Evolutionary conservation across 2,888 invertebrate species (phyloP), one percentile per base, ranked within the genome.

Genomic region (Torymus tubicola): DNA sequence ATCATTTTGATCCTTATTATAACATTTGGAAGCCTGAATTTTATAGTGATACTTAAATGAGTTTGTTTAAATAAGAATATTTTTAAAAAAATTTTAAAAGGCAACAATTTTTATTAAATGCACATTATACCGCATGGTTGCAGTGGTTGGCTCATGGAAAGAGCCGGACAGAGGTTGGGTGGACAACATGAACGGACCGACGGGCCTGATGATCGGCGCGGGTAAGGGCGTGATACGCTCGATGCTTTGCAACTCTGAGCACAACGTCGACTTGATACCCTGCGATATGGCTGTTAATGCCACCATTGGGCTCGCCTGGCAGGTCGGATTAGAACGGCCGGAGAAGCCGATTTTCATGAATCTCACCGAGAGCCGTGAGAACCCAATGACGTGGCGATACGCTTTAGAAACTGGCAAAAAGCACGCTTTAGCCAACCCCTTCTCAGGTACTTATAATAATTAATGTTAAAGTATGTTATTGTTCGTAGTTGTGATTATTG

Each of bases 161-260:
- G 96, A 97, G 86, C 97, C 97, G 0, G 90, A 94, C 82, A 94
- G 95, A 0, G 98, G 98, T 12, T 98, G 97, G 97, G 95, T 98
- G 73, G 97, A 98, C 90, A 97, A 96, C 85, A 92, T 96, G 70
- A 97, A 98, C 87, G 98, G 98, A 0, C 96, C 98, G 0, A 96
- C 97, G 1, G 97, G 98, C 16, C 89, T 96, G 0, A 90, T 97
- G 86, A 93, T 96, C 2, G 96, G 95, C 0, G 96, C 94, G 14
- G 96, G 96, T 0, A 96, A 96, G 91, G 97, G 96, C 85, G 95
- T 97, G 0, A 94, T 98, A 52, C 93, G 97, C 1, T 94, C 96
- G 0, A 96, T 98, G 96, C 95, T 96, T 83, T 96, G 96, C 87
- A 92, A 94, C 63, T 91, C 92, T 0, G 88, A 92, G 1, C 93